Base-by-base conservation (phyloP, 1,140 invertebrate genomes). In the Drosophila oshimai region DNA sequence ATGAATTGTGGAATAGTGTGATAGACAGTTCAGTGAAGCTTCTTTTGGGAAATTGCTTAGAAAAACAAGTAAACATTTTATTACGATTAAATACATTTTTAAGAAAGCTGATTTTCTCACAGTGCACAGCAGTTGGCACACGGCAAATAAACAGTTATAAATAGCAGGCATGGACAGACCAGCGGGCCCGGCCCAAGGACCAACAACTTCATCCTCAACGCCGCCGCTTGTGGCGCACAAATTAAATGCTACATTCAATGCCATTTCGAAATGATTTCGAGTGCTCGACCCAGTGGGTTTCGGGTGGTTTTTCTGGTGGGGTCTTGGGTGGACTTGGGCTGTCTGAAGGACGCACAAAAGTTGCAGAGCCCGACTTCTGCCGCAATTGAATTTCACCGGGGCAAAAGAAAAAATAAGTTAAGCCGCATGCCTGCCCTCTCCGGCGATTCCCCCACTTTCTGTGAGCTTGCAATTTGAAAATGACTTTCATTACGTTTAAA, bases 161-260 rank as follows among this genome's bases (percentile, higher is more conserved):
- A 81, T 75, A 58, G 18, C 47, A 55, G 46, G 53, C 45, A 61
- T 42, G 41, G 53, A 33, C 37, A 55, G 34, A 55, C 26, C 46
- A 31, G 54, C 34, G 53, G 31, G 42, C 51, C 37, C 10, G 62
- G 57, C 37, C 60, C 53, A 60, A 51, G 39, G 58, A 67, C 55
- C 37, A 76, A 29, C 26, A 47, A 47, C 70, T 45, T 45, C 53
- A 71, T 67, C 54, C 58, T 46, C 60, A 54, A 44, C 64, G 47
- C 57, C 58, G 45, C 69, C 68, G 74, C 58, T 76, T 73, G 42
- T 64, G 64, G 64, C 75, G 55, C 62, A 87, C 80, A 86, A 86
- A 86, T 86, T 87, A 86, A 84, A 86, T 86, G 80, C 76, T 87
- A 86, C 80, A 86, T 87, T 87, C 80, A 87, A 86, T 84, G 80